Percentiles rank a stretch among this genome's conserved stretches.
Evolutionary conservation across 2,888 invertebrate genomes (phyloP).

Genomic region (Rotaria sp.): DNA sequence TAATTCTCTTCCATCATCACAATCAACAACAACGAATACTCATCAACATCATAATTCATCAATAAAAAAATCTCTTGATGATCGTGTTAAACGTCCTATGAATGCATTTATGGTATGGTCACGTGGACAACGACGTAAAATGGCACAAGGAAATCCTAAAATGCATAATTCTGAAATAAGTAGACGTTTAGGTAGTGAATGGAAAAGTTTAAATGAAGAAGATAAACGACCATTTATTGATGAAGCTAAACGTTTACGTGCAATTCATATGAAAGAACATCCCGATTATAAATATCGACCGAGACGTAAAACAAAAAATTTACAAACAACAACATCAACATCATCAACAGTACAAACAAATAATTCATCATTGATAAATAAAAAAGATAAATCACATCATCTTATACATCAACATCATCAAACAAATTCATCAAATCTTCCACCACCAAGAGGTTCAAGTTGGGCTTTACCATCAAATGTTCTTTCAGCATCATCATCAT

Average conservation of each 20-base stretch:
- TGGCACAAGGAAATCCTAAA: slow-evolving; percentile 97
- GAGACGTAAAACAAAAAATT: slow-evolving; percentile 78
- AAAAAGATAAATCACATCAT: slow-evolving; percentile 1
- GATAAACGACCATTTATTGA: slow-evolving; percentile 98
- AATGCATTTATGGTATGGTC: slow-evolving; percentile 99
- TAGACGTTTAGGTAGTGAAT: slow-evolving; percentile 90
- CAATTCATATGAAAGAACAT: slow-evolving; percentile 98
- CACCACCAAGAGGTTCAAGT: slow-evolving; percentile 16
- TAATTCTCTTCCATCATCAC: background rate
- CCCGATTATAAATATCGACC: slow-evolving; percentile 97
- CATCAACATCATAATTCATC: background rate
- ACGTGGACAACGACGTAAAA: slow-evolving; percentile 87
- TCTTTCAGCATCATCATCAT: background rate
- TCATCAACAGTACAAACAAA: background rate
- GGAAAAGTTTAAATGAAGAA: slow-evolving; percentile 87
- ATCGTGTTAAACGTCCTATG: slow-evolving; percentile 86
- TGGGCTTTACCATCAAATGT: background rate
- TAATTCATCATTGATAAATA: slow-evolving; percentile 21
- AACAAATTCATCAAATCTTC: background rate
- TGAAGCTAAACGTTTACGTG: slow-evolving; percentile 89
- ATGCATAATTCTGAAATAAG: slow-evolving; percentile 98
- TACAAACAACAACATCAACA: slow-evolving; percentile 22
- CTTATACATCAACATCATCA: slow-evolving; percentile 11
- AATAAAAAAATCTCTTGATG: background rate
- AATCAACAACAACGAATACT: background rate